phyloP scores from a whole-genome alignment of 2,113 vertebrate genomes.

The Plotosus lineatus region DNA sequence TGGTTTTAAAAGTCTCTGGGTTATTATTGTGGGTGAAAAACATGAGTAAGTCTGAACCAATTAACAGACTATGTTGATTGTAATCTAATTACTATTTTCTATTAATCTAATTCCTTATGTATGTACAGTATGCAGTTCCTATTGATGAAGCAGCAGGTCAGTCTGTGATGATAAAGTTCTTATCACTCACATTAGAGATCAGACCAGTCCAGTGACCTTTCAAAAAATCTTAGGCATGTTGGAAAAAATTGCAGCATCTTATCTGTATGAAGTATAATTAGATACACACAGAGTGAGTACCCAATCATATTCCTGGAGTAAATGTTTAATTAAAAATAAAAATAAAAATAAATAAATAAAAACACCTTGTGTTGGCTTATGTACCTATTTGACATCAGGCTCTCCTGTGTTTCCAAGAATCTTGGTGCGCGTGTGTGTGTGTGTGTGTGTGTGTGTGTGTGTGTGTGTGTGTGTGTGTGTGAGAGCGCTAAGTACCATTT shows the following conservation, averaged over 20 bases:
- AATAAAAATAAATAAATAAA: too few relatives aligned
- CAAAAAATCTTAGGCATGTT: not conserved
- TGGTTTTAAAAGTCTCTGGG: not conserved
- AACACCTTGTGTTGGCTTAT: constrained; percentile 11
- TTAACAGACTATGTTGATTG: not conserved
- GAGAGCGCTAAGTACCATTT: not conserved
- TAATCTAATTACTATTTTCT: too few relatives aligned
- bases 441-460: not conserved
- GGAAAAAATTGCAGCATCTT: not conserved
- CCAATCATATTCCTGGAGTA: not conserved
- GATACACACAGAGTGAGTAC: not conserved
- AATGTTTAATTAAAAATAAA: not conserved
- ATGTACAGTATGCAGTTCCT: not conserved
- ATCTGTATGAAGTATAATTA: not conserved
- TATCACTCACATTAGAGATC: constrained; percentile 30
- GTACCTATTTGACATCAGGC: constrained; percentile 18
- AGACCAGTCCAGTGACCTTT: constrained; percentile 4
- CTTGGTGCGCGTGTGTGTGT: constrained; percentile 10
- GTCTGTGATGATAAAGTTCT: constrained; percentile 14
- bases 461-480: not conserved
- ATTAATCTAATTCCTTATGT: too few relatives aligned
- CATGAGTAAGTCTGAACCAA: not conserved
- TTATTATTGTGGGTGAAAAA: not conserved
- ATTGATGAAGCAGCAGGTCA: not conserved
- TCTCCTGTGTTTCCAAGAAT: constrained; percentile 13